Evolutionary conservation across 1,140 invertebrate species (phyloP).

Genomic region (Trichonephila clavipes): DNA sequence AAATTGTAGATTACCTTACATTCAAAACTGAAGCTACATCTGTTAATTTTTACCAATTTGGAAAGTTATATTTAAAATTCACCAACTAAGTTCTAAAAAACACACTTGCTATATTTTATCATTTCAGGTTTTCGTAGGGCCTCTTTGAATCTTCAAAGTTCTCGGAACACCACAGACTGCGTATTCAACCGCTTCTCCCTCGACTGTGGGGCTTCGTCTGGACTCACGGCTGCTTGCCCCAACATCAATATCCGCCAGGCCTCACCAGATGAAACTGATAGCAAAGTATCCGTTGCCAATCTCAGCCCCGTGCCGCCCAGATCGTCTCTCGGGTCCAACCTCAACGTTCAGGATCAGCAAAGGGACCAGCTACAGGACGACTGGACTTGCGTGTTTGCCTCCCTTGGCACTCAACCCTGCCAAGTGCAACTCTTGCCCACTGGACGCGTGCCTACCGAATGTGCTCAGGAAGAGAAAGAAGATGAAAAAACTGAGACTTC

Average conservation of each 20-base stretch:
- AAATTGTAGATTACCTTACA: too few relatives aligned
- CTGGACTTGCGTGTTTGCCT: constrained; percentile 50
- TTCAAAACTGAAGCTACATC: too few relatives aligned
- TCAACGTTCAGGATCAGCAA: not conserved
- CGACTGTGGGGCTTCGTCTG: too few relatives aligned
- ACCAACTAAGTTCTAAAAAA: not conserved
- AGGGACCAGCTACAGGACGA: constrained; percentile 5
- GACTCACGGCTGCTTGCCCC: not conserved
- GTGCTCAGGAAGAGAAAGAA: not conserved
- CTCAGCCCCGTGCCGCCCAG: constrained; percentile 69
- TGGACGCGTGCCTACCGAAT: constrained; percentile 12
- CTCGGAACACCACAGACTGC: constrained; percentile 31
- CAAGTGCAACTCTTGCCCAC: constrained; percentile 30
- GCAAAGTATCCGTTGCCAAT: constrained; percentile 78
- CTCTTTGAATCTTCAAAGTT: constrained; percentile 40
- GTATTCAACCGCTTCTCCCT: constrained; percentile 26
- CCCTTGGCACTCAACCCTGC: not conserved
- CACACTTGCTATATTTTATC: not conserved
- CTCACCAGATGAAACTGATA: constrained; percentile 77
- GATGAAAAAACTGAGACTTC: not conserved
- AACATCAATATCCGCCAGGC: constrained; percentile 78
- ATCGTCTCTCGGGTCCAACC: constrained; percentile 18
- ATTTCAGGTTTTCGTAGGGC: constrained; percentile 49
- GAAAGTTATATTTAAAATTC: not conserved
- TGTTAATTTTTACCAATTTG: not conserved